Evolutionary conservation across 2,888 invertebrate species (phyloP).

Genomic region (Cerastis rubricosa): DNA sequence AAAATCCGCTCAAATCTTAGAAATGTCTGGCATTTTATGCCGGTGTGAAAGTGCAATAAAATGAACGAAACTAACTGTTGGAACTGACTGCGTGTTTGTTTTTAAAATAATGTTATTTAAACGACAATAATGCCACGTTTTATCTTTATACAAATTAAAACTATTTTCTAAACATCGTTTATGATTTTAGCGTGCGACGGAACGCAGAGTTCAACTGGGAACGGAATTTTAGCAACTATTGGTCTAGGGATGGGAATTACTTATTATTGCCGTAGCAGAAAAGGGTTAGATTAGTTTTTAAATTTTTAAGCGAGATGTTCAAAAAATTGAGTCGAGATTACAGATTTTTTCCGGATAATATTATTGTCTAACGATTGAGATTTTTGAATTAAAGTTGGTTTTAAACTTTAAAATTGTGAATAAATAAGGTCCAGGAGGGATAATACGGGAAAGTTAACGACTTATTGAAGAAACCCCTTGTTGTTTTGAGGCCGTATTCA

Average conservation of each 20-base stretch:
- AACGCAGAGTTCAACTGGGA: slow-evolving; percentile 10
- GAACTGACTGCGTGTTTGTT: slow-evolving; percentile 26
- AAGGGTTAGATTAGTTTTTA: slow-evolving; percentile 24
- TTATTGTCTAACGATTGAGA: neutral
- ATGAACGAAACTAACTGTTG: slow-evolving; percentile 43
- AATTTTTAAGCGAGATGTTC: neutral
- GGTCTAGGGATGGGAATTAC: neutral
- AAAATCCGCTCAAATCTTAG: slow-evolving; percentile 26
- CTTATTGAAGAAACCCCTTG: neutral
- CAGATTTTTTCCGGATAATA: neutral
- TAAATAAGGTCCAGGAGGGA: neutral
- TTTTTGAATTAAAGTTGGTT: slow-evolving; percentile 6
- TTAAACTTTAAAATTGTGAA: neutral
- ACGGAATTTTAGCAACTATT: slow-evolving; percentile 22
- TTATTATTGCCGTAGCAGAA: neutral
- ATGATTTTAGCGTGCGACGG: slow-evolving; percentile 61
- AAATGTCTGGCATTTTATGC: slow-evolving; percentile 44
- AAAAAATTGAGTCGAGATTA: neutral
- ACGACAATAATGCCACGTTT: slow-evolving; percentile 17
- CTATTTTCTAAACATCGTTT: neutral
- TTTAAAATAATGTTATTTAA: slow-evolving; percentile 41
- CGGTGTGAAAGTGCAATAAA: slow-evolving; percentile 62
- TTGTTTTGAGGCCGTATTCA: neutral
- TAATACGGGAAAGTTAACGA: neutral
- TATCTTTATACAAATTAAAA: neutral